Base-by-base conservation (phyloP, 1,140 invertebrate species). In the Copidosoma floridanum region DNA sequence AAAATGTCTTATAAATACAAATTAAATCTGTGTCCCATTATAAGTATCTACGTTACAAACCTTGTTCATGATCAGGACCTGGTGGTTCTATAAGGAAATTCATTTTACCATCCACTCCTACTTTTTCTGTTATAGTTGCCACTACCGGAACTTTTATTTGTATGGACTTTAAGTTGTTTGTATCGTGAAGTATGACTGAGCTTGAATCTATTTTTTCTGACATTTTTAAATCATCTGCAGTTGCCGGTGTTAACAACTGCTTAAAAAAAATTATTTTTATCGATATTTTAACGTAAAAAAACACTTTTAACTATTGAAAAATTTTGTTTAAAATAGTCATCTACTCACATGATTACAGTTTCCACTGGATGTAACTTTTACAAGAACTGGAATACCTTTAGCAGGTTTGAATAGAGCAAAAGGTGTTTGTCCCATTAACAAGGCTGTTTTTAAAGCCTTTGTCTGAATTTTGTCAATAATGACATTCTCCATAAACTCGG, bases 381-480 rank as follows among this genome's bases (percentile, higher is more conserved):
- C 84, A 11, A 86, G 74, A n/a, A 86, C 80, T 8, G 85, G 84
- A 66, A 83, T 82, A 44, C 84, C 83, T 58, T 82, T 82, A 29
- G 79, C 74, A 14, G 84, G 84, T 65, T 83, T 83, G 21, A 85
- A 76, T 14, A 86, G 71, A 3, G 84, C 85, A 65, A 86, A 86
- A 0, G 85, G 84, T 10, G 78, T 83, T 66, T 83, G 81, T 11
- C 75, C 77, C 47, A 76, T 68, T 12, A 76, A 57, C n/a, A 82
- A 62, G 1, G 84, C 83, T 40, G 75, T 73, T 60, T 82, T 75
- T 83, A 86, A 85, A 0, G 84, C 84, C 61, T 81, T 82, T 1
- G 84, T 85, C 47, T 82, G 78, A 44, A 86, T 86, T 59, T 82
- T 82, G 58, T 85, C 81, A 37, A 86, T 81, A 2, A 84, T 64